Base-by-base conservation (phyloP, 2,888 invertebrate genomes). In the Cryptocephalus primarius region DNA sequence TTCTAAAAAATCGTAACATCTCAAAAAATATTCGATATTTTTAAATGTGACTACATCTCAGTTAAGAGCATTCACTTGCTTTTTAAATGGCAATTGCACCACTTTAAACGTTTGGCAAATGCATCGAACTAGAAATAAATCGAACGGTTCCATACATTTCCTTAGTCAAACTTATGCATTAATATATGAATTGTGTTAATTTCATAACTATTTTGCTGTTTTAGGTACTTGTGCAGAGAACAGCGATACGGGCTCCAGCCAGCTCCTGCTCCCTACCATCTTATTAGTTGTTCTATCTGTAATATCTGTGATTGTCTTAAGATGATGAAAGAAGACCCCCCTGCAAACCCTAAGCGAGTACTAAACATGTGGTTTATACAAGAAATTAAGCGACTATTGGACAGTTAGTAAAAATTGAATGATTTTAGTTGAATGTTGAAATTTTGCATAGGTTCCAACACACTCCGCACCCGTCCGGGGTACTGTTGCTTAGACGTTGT, bases 281-380 rank as follows among this genome's bases (percentile, higher is more conserved):
- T 43, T 61, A 32, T 50, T 63, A 44, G 51, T 62, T 46, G 48
- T 60, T 13, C 49, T 60, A 22, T 55, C 59, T 31, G 14, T 60
- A 33, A 42, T 56, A 22, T 56, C 55, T 9, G 54, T 59, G 47
- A 49, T 61, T 40, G 53, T 58, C 54, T 42, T 62, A 53, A 65
- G 65, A 63, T 65, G 65, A 65, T 65, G 63, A 64, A 65, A 55
- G 57, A 56, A 53, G 52, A 53, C 58, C 13, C 49, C 53, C 32
- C 50, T 60, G 22, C 61, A 62, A 50, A 61, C 63, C 41, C 53
- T 64, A 48, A 60, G 59, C 47, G 58, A 60, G 54, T 63, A 63
- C 52, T 63, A 60, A 59, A 50, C 55, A 6, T n/a, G n/a, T 36
- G n/a, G 12, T 11, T 36, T 11, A n/a, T 36, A 36, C 12, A 36